These are phyloP conservation scores for Agrypnia vestita DNA, from an alignment of 1,140 invertebrate genomes.

Conservation along the genomic window DNA sequence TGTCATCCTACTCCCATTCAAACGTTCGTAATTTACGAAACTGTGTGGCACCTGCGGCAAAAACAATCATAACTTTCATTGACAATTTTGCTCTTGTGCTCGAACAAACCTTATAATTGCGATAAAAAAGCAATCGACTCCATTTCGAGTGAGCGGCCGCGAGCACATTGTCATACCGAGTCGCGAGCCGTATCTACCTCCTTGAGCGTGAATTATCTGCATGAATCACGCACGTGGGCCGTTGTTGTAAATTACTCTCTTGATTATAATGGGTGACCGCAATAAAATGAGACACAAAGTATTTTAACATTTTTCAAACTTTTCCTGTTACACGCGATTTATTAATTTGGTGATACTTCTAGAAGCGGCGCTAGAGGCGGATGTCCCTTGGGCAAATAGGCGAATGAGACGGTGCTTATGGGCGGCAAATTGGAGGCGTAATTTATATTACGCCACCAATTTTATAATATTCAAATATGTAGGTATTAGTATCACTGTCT, in stretches of 20 bases:
- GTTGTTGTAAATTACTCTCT: conserved; percentile 51
- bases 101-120: conserved; percentile 25
- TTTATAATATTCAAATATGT: too few relatives aligned
- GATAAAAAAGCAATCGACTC: conserved; percentile 39
- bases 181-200: neutral
- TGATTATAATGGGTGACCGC: too few relatives aligned
- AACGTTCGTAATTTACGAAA: conserved; percentile 15
- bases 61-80: conserved; percentile 21
- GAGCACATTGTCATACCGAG: conserved; percentile 38
- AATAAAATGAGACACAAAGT: too few relatives aligned
- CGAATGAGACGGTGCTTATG: too few relatives aligned
- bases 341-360: too few relatives aligned
- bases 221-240: conserved; percentile 57
- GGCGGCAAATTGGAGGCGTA: too few relatives aligned
- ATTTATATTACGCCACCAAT: too few relatives aligned
- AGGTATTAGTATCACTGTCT: too few relatives aligned
- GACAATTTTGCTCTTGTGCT: conserved; percentile 22
- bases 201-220: conserved; percentile 41
- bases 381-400: too few relatives aligned
- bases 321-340: too few relatives aligned
- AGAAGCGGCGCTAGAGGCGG: too few relatives aligned
- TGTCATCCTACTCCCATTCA: neutral
- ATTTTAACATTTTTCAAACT: too few relatives aligned
- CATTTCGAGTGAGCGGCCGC: conserved; percentile 18
- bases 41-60: conserved; percentile 26